Base-by-base conservation (phyloP, 2,888 invertebrate species). In the Troides helena region DNA sequence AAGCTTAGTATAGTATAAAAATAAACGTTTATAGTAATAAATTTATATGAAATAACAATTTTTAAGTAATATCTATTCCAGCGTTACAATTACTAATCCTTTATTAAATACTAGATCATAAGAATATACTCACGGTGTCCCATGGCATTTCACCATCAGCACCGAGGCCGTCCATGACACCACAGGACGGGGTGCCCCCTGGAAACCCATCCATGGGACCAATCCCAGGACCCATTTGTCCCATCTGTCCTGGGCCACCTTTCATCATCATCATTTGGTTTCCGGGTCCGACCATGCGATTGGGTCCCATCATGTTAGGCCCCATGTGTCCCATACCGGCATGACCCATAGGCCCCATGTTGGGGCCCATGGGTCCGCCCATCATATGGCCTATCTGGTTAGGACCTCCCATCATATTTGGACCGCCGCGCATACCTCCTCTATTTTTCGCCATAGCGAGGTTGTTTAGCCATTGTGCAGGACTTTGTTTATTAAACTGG, bases 401-500 rank as follows among this genome's bases (percentile, higher is more conserved):
- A 6, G 91, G 93, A 65, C 89, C 94, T 70, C 88, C 92, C 93
- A 88, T 93, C 92, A 89, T 93, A 79, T 86, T 93, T 71, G 91
- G 92, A 5, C 90, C 92, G 17, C 92, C 92, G 8, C 94, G 90
- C 84, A 94, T 93, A 65, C 94, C 94, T 43, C 94, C 94, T 75
- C 96, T 94, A 76, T 95, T 95, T 83, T 96, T 96, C 78, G 96
- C 95, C 94, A 96, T 95, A 62, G 95, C 95, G 65, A 96, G 92
- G 81, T 95, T 96, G 83, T 96, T 96, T 57, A 96, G 89, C 96
- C 96, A 96, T 81, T 96, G 96, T 36, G 96, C 95, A 65, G 96
- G 95, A 81, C 96, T 97, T 82, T 97, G 97, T 79, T 97, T 95
- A 85, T 95, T 96, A 85, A 97, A 96, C 83, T 97, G 98, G 68